A percentile compares a stretch with the other conserved stretches of the same genome.
These are phyloP conservation scores for Tadarida brasiliensis DNA, from an alignment of 2,797 vertebrate species.

Conservation along the genomic window DNA sequence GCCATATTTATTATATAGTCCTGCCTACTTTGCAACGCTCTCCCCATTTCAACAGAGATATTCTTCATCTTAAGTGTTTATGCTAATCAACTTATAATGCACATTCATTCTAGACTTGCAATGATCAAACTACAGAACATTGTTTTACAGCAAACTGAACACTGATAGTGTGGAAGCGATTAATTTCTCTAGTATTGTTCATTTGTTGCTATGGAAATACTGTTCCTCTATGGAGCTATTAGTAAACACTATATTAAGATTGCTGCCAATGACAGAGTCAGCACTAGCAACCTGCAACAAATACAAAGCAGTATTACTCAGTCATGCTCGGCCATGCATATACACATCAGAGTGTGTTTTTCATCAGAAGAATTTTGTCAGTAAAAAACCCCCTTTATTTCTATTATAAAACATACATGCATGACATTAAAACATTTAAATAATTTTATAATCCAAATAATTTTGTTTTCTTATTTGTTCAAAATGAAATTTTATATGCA, in stretches of 20 bases:
- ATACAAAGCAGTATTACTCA: slow-evolving; percentile 72
- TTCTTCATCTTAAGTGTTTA: slow-evolving; percentile 87
- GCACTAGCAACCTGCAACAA: slow-evolving; percentile 74
- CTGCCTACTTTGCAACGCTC: slow-evolving; percentile 63
- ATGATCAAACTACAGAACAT: slow-evolving; percentile 87
- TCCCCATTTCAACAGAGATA: slow-evolving; percentile 73
- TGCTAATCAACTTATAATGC: slow-evolving; percentile 86
- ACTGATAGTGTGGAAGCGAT: slow-evolving; percentile 86
- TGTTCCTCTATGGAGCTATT: slow-evolving; percentile 81
- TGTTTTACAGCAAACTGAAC: slow-evolving; percentile 84
- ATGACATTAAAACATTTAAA: background rate
- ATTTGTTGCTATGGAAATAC: slow-evolving; percentile 89
- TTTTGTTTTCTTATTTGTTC: background rate
- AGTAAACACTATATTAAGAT: slow-evolving; percentile 85
- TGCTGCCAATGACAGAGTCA: slow-evolving; percentile 83
- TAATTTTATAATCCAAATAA: background rate
- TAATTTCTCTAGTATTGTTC: slow-evolving; percentile 86
- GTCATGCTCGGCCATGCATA: slow-evolving; percentile 63
- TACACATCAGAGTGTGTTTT: background rate
- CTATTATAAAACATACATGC: background rate
- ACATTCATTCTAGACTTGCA: slow-evolving; percentile 85
- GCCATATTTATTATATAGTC: slow-evolving; percentile 72
- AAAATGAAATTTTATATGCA: background rate
- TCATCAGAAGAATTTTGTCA: slow-evolving; percentile 12
- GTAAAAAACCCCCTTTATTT: slow-evolving; percentile 51